Conservation (phyloP, 2,888 invertebrate genomes). For the Yponomeuta plumbellus region DNA sequence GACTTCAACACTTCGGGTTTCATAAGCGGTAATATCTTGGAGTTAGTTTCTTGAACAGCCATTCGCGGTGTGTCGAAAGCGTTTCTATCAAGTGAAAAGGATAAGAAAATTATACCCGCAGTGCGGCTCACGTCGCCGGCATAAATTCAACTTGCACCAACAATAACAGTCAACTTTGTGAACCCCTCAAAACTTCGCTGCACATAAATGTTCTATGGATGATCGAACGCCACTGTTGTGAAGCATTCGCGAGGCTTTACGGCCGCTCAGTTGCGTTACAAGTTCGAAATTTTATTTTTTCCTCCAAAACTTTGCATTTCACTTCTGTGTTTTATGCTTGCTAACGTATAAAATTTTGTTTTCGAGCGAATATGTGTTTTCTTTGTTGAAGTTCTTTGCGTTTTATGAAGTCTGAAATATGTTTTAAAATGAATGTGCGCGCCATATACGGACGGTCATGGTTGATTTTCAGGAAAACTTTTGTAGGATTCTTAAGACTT, state of each 20-base stretch:
- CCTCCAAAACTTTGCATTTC: neutral
- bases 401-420: too few species aligned
- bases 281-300: constrained; percentile 6
- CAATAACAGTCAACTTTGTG: constrained; percentile 49
- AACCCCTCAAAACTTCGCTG: constrained; percentile 41
- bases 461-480: too few species aligned
- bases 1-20: neutral
- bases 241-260: constrained; percentile 2
- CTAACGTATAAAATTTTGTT: neutral
- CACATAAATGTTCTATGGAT: constrained; percentile 19
- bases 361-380: neutral
- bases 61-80: neutral
- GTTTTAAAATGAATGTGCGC: too few species aligned
- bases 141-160: constrained; percentile 48
- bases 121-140: constrained; percentile 59
- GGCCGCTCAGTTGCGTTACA: constrained; percentile 4
- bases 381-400: too few species aligned
- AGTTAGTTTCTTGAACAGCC: neutral
- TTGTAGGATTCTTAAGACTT: too few species aligned
- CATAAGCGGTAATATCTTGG: neutral
- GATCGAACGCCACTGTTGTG: constrained; percentile 1
- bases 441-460: too few species aligned
- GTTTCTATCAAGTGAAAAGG: neutral
- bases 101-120: constrained; percentile 34
- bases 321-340: neutral